phyloP scores from a whole-genome alignment of 2,888 invertebrate species.

The Melanostoma mellinum region DNA sequence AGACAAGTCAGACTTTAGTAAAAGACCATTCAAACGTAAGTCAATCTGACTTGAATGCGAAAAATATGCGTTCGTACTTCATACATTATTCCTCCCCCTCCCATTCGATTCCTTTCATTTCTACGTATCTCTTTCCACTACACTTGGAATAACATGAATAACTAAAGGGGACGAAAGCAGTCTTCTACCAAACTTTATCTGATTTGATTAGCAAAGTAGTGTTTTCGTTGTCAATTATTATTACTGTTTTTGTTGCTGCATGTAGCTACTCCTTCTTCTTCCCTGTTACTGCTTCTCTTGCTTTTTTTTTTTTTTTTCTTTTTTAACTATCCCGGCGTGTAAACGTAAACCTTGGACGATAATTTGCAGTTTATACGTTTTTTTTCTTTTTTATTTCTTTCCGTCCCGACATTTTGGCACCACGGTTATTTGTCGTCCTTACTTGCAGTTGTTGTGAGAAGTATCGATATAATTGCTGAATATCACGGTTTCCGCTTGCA shows the following conservation, averaged over 20 bases:
- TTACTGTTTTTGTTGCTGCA: background rate
- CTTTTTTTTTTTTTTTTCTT: background rate
- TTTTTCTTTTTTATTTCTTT: conserved; percentile 33
- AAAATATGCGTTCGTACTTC: too few species aligned
- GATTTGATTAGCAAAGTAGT: conserved; percentile 29
- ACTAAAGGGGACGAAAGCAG: background rate
- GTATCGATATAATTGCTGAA: conserved; percentile 58
- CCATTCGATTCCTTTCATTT: too few species aligned
- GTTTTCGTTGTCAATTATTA: conserved; percentile 8
- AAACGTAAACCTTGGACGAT: background rate
- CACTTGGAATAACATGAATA: background rate
- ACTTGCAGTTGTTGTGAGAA: conserved; percentile 30
- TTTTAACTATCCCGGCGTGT: background rate
- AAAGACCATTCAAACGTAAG: too few species aligned
- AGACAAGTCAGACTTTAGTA: too few species aligned
- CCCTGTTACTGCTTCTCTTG: background rate
- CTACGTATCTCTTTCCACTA: background rate
- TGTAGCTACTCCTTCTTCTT: background rate
- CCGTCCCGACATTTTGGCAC: conserved; percentile 63
- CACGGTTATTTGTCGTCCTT: conserved; percentile 16
- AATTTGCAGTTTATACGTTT: background rate
- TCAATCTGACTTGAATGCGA: too few species aligned
- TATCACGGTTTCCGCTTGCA: conserved; percentile 49
- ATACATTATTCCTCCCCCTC: too few species aligned
- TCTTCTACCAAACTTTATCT: background rate